These are phyloP conservation scores for Phacellophora camtschatica DNA, from an alignment of 30 jellyfish, hydroid and myxozoan species.

Conservation along the genomic window DNA sequence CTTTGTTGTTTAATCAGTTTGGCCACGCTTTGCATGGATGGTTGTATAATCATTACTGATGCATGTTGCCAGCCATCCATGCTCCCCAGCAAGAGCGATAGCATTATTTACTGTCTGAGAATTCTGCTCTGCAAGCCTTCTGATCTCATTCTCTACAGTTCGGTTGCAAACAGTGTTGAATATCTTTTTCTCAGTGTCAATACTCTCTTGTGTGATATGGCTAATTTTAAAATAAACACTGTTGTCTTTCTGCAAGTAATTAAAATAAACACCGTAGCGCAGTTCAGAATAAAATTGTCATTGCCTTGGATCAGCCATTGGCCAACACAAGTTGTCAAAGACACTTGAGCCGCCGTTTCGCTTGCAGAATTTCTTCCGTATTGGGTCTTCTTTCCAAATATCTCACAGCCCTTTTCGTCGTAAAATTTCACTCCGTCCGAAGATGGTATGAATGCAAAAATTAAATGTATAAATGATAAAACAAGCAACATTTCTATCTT, in stretches of 20 bases:
- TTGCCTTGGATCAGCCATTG: neutral
- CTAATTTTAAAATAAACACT: slow-evolving; percentile 10
- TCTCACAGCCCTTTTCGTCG: neutral
- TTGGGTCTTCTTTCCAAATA: neutral
- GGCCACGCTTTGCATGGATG: neutral
- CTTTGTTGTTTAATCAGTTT: neutral
- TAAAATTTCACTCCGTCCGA: neutral
- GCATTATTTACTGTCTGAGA: slow-evolving; percentile 18
- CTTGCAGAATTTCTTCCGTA: neutral
- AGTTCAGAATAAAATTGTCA: neutral
- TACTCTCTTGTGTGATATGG: slow-evolving; percentile 13
- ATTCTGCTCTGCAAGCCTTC: slow-evolving; percentile 2
- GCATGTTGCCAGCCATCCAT: slow-evolving; percentile 3
- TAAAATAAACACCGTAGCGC: neutral
- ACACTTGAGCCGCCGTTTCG: neutral
- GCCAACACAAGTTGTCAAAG: neutral
- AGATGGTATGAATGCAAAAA: neutral
- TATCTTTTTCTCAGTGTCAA: slow-evolving; percentile 15
- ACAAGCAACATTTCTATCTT: neutral
- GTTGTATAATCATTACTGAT: slow-evolving; percentile 32
- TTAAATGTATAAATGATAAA: neutral
- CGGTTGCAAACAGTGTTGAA: slow-evolving; percentile 23
- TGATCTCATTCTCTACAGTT: slow-evolving; percentile 27
- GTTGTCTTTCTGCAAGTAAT: slow-evolving; percentile 14
- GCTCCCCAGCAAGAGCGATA: neutral